Evolutionary conservation across 2,797 vertebrate species (phyloP).

Genomic region (Coreius guichenoti): DNA sequence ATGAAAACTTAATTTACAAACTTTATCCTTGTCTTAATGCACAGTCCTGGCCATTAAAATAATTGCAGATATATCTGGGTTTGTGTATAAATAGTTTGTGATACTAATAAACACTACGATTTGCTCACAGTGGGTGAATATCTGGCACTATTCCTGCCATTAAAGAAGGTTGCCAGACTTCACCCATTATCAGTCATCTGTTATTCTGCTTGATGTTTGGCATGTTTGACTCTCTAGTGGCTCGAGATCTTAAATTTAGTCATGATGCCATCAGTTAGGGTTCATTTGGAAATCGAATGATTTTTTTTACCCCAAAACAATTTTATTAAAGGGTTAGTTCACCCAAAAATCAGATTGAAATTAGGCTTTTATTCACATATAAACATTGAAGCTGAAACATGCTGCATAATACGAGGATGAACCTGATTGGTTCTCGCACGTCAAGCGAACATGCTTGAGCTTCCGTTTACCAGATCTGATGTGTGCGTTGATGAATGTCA

Average conservation of each 20-base stretch:
- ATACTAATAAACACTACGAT: background rate
- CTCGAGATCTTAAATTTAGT: slow-evolving; percentile 1
- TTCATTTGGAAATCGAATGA: background rate
- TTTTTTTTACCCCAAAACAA: background rate
- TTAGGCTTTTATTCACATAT: too few relatives aligned
- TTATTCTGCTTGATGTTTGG: slow-evolving; percentile 17
- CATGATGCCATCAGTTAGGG: background rate
- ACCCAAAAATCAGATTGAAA: too few relatives aligned
- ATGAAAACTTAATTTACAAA: background rate
- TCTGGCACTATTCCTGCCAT: background rate
- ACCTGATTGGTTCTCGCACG: too few relatives aligned
- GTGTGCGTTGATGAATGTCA: too few relatives aligned
- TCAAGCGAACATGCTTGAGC: too few relatives aligned
- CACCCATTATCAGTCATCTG: slow-evolving; percentile 1
- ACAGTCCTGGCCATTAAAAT: background rate
- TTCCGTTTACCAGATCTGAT: too few relatives aligned
- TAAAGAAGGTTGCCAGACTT: slow-evolving; percentile 5
- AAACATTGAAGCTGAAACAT: too few relatives aligned
- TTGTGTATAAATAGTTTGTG: background rate
- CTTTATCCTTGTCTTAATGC: too few relatives aligned
- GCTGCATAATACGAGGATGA: too few relatives aligned
- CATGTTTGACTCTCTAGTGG: background rate
- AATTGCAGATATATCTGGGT: background rate
- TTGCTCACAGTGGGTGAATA: background rate
- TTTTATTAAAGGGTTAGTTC: too few relatives aligned